A percentile compares a stretch with the other conserved stretches of the same genome.
Conservation (phyloP, 1,140 invertebrate species). For the Zaprionus lachaisei region DNA sequence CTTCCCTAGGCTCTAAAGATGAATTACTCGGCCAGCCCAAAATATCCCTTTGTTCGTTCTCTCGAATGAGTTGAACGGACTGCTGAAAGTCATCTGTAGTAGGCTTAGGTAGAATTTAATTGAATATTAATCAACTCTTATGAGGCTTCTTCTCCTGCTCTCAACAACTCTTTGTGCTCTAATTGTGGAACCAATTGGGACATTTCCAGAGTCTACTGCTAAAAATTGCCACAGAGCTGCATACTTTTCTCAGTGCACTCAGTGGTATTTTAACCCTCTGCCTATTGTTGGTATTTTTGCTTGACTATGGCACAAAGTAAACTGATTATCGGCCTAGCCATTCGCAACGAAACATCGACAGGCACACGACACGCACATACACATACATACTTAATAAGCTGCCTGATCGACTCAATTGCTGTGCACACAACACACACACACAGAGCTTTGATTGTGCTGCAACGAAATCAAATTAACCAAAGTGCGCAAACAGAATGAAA, state of each 20-base stretch:
- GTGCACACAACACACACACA: slow-evolving; percentile 24
- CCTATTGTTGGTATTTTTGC: not conserved
- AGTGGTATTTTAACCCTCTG: not conserved
- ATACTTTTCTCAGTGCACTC: not conserved
- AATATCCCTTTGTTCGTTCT: not conserved
- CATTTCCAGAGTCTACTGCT: not conserved
- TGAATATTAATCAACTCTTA: not conserved
- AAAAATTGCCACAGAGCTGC: not conserved
- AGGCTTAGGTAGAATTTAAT: not conserved
- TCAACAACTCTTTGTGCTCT: not conserved
- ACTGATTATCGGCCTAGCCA: not conserved
- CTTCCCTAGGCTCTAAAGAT: not conserved
- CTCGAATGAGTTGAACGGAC: too few species aligned
- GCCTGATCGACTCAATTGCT: slow-evolving; percentile 14
- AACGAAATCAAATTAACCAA: slow-evolving; percentile 77
- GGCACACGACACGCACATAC: not conserved
- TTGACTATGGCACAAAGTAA: not conserved
- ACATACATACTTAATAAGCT: slow-evolving; percentile 3
- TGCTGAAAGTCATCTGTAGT: not conserved
- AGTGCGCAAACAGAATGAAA: slow-evolving; percentile 65
- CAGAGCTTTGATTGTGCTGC: slow-evolving; percentile 43
- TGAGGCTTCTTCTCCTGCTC: not conserved
- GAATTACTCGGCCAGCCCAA: slow-evolving; percentile 14
- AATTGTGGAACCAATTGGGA: not conserved
- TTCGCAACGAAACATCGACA: slow-evolving; percentile 1